These are phyloP conservation scores for Hesperia comma DNA, from an alignment of 2,888 invertebrate genomes.

Conservation along the genomic window DNA sequence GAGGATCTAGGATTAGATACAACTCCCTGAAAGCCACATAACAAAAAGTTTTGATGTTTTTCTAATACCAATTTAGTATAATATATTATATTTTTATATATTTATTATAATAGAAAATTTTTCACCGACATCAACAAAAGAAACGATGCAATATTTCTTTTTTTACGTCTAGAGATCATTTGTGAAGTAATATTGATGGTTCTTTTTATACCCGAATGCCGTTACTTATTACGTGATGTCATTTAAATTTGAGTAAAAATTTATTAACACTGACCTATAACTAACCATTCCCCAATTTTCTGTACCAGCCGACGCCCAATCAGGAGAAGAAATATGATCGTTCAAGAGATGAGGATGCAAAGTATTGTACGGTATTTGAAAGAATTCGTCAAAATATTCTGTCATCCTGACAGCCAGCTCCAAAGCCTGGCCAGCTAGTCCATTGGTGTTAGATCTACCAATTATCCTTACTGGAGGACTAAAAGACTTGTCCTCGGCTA, in stretches of 20 bases:
- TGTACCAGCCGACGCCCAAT: slow-evolving; percentile 79
- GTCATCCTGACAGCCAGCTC: slow-evolving; percentile 69
- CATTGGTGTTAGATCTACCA: slow-evolving; percentile 70
- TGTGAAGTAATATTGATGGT: too few relatives aligned
- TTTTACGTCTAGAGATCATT: too few relatives aligned
- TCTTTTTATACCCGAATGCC: too few relatives aligned
- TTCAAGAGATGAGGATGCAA: slow-evolving; percentile 67
- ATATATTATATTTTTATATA: too few relatives aligned
- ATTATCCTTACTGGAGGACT: slow-evolving; percentile 71
- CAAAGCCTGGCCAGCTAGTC: slow-evolving; percentile 63
- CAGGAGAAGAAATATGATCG: slow-evolving; percentile 75
- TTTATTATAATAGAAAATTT: too few relatives aligned
- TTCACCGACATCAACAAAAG: too few relatives aligned
- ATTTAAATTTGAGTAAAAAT: too few relatives aligned
- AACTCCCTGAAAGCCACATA: slow-evolving; percentile 61
- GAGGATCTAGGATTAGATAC: slow-evolving; percentile 63
- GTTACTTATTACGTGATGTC: too few relatives aligned
- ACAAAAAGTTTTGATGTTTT: not conserved
- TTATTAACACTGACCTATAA: slow-evolving; percentile 69
- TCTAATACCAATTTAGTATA: not conserved
- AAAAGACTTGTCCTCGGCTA: slow-evolving; percentile 63
- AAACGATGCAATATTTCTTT: too few relatives aligned
- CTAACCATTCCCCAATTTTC: slow-evolving; percentile 82
- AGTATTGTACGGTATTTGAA: slow-evolving; percentile 64
- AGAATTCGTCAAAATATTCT: slow-evolving; percentile 66